Evolutionary conservation across 2,888 invertebrate genomes (phyloP).

Genomic region (Melanophora roralis): DNA sequence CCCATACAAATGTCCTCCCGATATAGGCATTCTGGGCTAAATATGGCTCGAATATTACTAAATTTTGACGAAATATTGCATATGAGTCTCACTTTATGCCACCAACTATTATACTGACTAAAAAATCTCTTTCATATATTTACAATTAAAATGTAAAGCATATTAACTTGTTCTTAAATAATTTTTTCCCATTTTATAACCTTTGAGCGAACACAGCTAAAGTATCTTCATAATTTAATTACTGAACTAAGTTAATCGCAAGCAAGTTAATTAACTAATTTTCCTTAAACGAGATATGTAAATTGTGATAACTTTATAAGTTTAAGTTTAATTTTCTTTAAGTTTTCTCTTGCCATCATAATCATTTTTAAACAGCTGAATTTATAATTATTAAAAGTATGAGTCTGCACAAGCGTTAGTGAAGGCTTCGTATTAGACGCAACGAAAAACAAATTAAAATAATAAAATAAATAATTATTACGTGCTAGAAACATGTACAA

Average conservation of each 20-base stretch:
- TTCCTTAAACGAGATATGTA: neutral
- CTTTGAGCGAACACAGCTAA: too few species aligned
- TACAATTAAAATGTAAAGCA: too few species aligned
- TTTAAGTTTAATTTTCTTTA: neutral
- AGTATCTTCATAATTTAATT: neutral
- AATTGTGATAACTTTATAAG: conserved; percentile 5
- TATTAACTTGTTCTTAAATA: too few species aligned
- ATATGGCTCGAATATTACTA: too few species aligned
- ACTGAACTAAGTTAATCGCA: neutral
- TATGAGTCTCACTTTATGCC: too few species aligned
- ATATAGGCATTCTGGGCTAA: too few species aligned
- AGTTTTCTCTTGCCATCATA: neutral
- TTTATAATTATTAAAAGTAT: neutral
- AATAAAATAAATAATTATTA: conserved; percentile 38
- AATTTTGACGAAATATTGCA: too few species aligned
- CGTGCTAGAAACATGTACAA: conserved; percentile 39
- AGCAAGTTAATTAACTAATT: conserved; percentile 5
- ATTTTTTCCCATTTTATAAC: too few species aligned
- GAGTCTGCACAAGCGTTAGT: neutral
- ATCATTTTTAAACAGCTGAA: neutral
- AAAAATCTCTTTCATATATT: too few species aligned
- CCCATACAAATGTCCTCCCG: too few species aligned
- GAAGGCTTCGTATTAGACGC: neutral
- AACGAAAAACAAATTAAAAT: conserved; percentile 37
- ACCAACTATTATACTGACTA: too few species aligned